Percentiles rank a stretch among this genome's conserved stretches.
phyloP scores from a whole-genome alignment of 1,140 invertebrate species.

The Augochlora pura region DNA sequence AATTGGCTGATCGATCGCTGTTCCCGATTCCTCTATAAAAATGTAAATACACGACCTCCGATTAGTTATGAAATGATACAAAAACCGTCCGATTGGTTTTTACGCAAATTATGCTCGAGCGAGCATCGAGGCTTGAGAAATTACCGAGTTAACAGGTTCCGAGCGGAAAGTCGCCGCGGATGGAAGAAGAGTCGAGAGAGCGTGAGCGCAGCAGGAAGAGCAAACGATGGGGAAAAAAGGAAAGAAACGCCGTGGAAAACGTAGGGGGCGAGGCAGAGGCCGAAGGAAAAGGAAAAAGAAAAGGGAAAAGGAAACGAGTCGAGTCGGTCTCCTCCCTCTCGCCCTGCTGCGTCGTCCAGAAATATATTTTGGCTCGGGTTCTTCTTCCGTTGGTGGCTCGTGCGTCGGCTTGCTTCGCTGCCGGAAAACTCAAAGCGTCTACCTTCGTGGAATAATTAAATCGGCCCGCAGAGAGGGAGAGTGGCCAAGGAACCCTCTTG shows the following conservation, averaged over 20 bases:
- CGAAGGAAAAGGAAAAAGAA: too few relatives aligned
- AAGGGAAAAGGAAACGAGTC: too few relatives aligned
- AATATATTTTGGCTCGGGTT: conserved; percentile 59
- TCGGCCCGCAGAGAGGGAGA: conserved; percentile 2
- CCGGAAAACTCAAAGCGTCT: conserved; percentile 53
- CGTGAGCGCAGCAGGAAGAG: not conserved
- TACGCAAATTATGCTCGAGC: too few relatives aligned
- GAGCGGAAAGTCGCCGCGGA: too few relatives aligned
- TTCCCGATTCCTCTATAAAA: too few relatives aligned
- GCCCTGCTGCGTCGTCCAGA: conserved; percentile 43
- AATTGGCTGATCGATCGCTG: too few relatives aligned
- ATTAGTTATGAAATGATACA: too few relatives aligned
- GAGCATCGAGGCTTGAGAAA: too few relatives aligned
- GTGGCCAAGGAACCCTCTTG: conserved; percentile 27
- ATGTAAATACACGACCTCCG: too few relatives aligned
- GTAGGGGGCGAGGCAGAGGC: too few relatives aligned
- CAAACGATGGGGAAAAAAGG: not conserved
- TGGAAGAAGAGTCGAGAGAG: not conserved
- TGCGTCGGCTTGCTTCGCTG: conserved; percentile 8
- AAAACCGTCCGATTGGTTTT: too few relatives aligned
- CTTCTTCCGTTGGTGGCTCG: conserved; percentile 50
- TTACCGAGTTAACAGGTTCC: too few relatives aligned
- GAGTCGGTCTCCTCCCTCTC: not conserved
- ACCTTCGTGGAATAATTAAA: conserved; percentile 57
- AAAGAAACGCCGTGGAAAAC: not conserved